Evolutionary conservation across 2,113 vertebrate species (phyloP).

Genomic region (Platichthys stellatus): DNA sequence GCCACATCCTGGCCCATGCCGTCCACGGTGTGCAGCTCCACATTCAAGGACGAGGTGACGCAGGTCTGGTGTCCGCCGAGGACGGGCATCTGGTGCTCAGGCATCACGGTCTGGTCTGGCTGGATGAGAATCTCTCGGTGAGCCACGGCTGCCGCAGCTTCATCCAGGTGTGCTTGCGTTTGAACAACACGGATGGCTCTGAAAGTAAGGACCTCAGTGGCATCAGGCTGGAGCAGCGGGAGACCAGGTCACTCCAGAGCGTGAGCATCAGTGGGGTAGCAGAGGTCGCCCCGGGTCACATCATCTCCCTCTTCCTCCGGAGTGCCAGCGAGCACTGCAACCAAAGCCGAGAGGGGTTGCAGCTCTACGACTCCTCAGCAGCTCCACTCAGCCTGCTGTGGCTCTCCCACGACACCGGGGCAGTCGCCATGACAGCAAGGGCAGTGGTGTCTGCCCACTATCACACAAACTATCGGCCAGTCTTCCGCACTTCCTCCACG

Average conservation of each 20-base stretch:
- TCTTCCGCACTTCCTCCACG: slow-evolving; percentile 84
- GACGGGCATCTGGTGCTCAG: slow-evolving; percentile 79
- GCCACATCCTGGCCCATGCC: slow-evolving; percentile 61
- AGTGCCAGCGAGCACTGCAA: slow-evolving; percentile 88
- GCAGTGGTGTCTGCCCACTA: slow-evolving; percentile 84
- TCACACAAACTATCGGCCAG: slow-evolving; percentile 86
- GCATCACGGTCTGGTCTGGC: slow-evolving; percentile 88
- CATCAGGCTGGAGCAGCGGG: slow-evolving; percentile 84
- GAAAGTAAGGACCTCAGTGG: slow-evolving; percentile 81
- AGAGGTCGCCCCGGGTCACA: slow-evolving; percentile 84
- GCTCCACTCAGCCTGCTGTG: slow-evolving; percentile 86
- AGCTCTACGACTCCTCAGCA: slow-evolving; percentile 77
- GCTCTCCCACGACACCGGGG: slow-evolving; percentile 89
- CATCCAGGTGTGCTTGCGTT: slow-evolving; percentile 84
- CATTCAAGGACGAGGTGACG: slow-evolving; percentile 77
- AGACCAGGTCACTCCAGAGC: slow-evolving; percentile 84
- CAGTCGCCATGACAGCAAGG: slow-evolving; percentile 87
- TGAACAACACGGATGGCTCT: slow-evolving; percentile 82
- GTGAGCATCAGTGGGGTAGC: slow-evolving; percentile 83
- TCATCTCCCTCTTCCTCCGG: slow-evolving; percentile 80
- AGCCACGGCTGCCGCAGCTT: slow-evolving; percentile 89
- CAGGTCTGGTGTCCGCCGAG: slow-evolving; percentile 70
- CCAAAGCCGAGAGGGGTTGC: slow-evolving; percentile 82
- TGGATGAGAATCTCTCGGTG: slow-evolving; percentile 86
- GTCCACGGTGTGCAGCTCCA: slow-evolving; percentile 81